Percentiles rank a stretch among this genome's conserved stretches.
Evolutionary conservation across 2,888 invertebrate genomes (phyloP).

Genomic region (Lysandra coridon): DNA sequence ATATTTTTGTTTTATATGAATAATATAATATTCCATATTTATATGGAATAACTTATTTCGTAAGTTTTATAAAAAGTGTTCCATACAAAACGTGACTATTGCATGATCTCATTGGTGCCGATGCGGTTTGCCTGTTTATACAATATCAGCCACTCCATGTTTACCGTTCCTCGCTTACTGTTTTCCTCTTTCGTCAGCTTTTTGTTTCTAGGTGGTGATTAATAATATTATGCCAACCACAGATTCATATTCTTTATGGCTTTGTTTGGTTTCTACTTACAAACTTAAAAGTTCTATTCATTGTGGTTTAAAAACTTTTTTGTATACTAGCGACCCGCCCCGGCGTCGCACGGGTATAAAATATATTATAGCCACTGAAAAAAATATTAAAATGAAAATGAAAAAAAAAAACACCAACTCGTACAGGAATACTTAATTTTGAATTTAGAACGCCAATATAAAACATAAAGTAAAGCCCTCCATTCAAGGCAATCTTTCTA

Average conservation of each 20-base stretch:
- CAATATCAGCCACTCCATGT: not conserved
- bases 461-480: too few species aligned
- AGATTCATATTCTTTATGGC: not conserved
- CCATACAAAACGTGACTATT: not conserved
- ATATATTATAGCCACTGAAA: too few species aligned
- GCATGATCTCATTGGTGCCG: not conserved
- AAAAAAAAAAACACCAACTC: too few species aligned
- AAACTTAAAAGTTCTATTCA: not conserved
- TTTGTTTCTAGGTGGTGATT: not conserved
- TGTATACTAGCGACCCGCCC: too few species aligned
- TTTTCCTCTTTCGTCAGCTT: constrained; percentile 14
- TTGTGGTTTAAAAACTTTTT: not conserved
- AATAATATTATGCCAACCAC: not conserved
- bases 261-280: not conserved
- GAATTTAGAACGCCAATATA: too few species aligned
- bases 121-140: constrained; percentile 20
- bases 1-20: too few species aligned
- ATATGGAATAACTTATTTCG: too few species aligned
- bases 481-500: too few species aligned
- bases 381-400: too few species aligned
- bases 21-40: too few species aligned
- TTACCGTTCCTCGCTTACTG: not conserved
- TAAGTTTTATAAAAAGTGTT: not conserved
- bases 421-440: too few species aligned
- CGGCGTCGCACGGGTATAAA: too few species aligned